Conservation (phyloP, 2,888 invertebrate genomes). For the Phytoseiulus persimilis region DNA sequence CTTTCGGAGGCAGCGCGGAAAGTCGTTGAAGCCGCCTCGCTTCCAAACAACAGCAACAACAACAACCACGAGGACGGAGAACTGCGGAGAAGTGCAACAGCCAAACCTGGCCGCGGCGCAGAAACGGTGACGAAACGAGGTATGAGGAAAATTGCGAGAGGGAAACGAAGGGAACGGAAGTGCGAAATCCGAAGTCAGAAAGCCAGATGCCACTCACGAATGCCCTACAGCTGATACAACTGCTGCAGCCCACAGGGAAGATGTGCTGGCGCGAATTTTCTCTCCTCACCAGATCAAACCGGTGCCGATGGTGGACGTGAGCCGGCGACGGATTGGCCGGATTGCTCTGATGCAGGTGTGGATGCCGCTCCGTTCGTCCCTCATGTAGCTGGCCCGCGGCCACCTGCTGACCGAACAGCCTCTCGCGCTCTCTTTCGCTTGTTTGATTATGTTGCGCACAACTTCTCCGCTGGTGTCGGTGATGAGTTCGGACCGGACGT, state of each 20-base stretch:
- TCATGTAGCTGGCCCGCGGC: background rate
- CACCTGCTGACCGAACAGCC: conserved; percentile 15
- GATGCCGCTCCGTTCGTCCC: background rate
- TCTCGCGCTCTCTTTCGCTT: background rate
- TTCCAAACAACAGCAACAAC: background rate
- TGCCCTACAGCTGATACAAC: background rate
- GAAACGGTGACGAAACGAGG: background rate
- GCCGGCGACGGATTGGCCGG: background rate
- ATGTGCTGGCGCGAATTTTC: conserved; percentile 6
- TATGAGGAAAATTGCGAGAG: background rate
- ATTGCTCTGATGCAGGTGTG: conserved; percentile 8
- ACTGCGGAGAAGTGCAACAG: background rate
- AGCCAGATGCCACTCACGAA: conserved; percentile 5
- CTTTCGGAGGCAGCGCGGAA: background rate
- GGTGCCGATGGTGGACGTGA: conserved; percentile 20
- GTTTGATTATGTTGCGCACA: conserved; percentile 1
- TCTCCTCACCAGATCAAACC: conserved; percentile 36
- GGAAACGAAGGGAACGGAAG: background rate
- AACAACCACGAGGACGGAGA: background rate
- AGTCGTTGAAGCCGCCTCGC: background rate
- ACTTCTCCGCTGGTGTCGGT: conserved; percentile 24
- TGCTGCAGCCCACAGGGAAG: conserved; percentile 5
- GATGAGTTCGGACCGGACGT: background rate
- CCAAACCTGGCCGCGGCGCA: background rate
- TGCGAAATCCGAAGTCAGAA: background rate